Percentiles rank a stretch among this genome's conserved stretches.
These are phyloP conservation scores for Hirundo rustica DNA, from an alignment of 2,797 vertebrate genomes.

Conservation along the genomic window DNA sequence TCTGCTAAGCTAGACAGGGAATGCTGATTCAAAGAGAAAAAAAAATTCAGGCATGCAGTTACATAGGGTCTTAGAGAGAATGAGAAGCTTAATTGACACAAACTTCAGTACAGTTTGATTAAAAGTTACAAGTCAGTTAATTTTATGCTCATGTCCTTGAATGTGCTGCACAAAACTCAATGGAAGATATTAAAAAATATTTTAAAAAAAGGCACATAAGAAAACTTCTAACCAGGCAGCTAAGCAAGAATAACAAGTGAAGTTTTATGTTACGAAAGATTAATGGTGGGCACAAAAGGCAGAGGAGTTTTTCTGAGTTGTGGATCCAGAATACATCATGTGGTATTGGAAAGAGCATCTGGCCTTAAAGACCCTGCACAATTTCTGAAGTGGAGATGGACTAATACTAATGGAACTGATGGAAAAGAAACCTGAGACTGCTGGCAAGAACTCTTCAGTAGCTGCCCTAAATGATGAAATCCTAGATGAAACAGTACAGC, in stretches of 20 bases:
- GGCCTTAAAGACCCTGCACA: background rate
- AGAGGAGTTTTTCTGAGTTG: background rate
- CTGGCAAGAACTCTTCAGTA: background rate
- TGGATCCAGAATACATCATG: background rate
- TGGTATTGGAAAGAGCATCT: background rate
- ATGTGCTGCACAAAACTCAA: background rate
- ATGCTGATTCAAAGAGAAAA: background rate
- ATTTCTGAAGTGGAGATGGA: background rate
- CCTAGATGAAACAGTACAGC: background rate
- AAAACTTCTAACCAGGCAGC: background rate
- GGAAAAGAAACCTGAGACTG: background rate
- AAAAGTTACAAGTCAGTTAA: background rate
- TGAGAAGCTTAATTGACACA: background rate
- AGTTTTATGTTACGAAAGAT: background rate
- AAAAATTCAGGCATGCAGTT: background rate
- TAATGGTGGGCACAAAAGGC: background rate
- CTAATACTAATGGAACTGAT: background rate
- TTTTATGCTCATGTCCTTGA: slow-evolving; percentile 8
- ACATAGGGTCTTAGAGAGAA: background rate
- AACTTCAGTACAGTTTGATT: background rate
- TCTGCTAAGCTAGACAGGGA: background rate
- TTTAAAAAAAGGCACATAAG: no score
- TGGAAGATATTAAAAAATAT: background rate
- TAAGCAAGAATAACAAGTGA: background rate
- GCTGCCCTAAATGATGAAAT: background rate